Evolutionary conservation across 2,797 vertebrate genomes (phyloP), one percentile per base, ranked within the genome.

Genomic region (Neomorphus geoffroyi): DNA sequence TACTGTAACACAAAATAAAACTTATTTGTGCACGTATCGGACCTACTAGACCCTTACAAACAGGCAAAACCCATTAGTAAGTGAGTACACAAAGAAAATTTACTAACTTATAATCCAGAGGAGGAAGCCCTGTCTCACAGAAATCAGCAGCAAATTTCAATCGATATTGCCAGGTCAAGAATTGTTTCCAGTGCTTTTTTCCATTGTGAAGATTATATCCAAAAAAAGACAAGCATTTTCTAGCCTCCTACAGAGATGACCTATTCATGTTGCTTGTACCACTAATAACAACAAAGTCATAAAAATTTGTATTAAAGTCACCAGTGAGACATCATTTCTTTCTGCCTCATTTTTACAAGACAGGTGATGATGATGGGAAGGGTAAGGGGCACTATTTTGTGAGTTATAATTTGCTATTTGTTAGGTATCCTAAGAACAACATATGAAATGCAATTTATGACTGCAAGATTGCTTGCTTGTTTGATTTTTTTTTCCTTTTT

Each of bases 251-350:
- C 37, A 69, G 41, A 77, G 35, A 56, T 5, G 4, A 83, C 50
- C 3, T 45, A 16, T 18, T 7, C 24, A 39, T 1, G 2, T 73
- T 82, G 83, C 35, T 82, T 67, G 7, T 43, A 70, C 6, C 9
- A 61, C 2, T 28, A 80, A 48, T 1, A 0, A 28, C 7, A 14
- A 14, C 14, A 70, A 51, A 10, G 26, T 3, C 0, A 2, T n/a
- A n/a, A 32, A 60, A 56, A 53, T 4, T 41, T 51, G 27, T n/a
- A 79, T 51, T 61, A 74, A 72, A 86, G 64, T 60, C 41, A 74
- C 11, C 11, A 64, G 7, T 0, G 0, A 89, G 30, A 35, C 5
- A 39, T 30, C 18, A 45, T 30, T 73, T 73, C 19, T 60, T 28
- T 64, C 35, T 79, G 30, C 35, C 7, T 84, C 35, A 21, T 46